Evolutionary conservation across 2,888 invertebrate species (phyloP), one percentile per base, ranked within the genome.

Genomic region (Lepidochitona cinerea): DNA sequence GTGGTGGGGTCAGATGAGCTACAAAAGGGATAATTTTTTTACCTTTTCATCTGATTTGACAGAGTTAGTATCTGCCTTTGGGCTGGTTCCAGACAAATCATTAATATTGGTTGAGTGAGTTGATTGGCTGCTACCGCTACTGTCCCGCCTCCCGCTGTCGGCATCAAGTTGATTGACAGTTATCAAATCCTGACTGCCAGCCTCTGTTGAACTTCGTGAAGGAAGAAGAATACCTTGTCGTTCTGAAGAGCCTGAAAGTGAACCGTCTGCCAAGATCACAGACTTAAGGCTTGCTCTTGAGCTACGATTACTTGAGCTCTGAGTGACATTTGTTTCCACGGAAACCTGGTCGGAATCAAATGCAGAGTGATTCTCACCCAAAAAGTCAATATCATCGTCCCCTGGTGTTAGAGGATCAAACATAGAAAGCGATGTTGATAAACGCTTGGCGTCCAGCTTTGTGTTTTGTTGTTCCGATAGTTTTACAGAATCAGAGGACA

Each of bases 391-490:
- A 37, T 66, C 37, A 29, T 59, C 26, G 18, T 14, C 29, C 9
- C 12, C 12, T 29, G 59, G 32, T 4, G 59, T 29, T 37, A 83
- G 75, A 0, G 82, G 82, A 74, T 89, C 89, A 81, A 88, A 88
- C 74, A 86, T 73, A 59, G 78, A 80, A 26, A 89, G 53, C 0
- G 86, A 84, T 12, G 83, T 82, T 3, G 89, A 88, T 54, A 89
- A 80, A 37, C 88, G 76, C 18, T 81, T 80, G 41, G 87, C 86
- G 71, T 87, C 83, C 6, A 89, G 81, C 33, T 83, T 84, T 23
- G 84, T 77, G 71, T 85, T 87, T 72, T 89, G 88, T 77, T 88
- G 88, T 73, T 89, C 87, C 0, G 83, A 81, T 7, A 87, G 72
- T 49, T 83, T 86, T 23, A 59, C 23, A 2, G 59, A 59, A 26